Base-by-base conservation (phyloP, 1,140 invertebrate genomes). In the Apolygus lucorum region DNA sequence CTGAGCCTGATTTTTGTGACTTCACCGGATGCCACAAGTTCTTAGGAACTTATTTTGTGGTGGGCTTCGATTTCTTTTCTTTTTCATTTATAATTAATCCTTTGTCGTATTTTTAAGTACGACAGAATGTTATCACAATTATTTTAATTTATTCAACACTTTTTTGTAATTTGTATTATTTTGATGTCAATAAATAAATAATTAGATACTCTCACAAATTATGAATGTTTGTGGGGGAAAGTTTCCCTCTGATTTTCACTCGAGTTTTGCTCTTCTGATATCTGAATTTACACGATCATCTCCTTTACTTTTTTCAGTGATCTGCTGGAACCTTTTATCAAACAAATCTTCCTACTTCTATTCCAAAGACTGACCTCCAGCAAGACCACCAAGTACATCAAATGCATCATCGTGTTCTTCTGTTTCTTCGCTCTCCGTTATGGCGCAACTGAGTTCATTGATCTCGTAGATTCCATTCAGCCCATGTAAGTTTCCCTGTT, bases 331-430 rank as follows among this genome's bases (percentile, higher is more conserved):
- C 85, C 86, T 26, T 95, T 87, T 76, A 84, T 93, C 75, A 92
- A 91, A 76, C 91, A 96, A 81, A 86, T 98, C 63, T 95, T 97
- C 77, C 83, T 93, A 1, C 77, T 98, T 63, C 81, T 98, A 2
- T 98, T 99, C 79, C 92, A 95, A 82, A 83, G 95, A 71, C 81
- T 98, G 42, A 90, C 91, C 2, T 91, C 89, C 0, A 93, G 91
- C 0, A 98, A 96, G 82, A 98, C 96, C 0, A 91, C 92, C 0
- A 98, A 98, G 81, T 97, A 89, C 79, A 85, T 97, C 1, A 90
- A 90, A 77, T 87, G 89, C 70, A 81, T 98, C 0, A 87, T 98
- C 52, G 89, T 94, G 0, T 98, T 98, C 81, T 90, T 98, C 75
- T 89, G 85, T 59, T 85, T 93, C 71, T 98, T 90, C 80, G 83